phyloP scores from a whole-genome alignment of 2,888 invertebrate genomes.

The Maniola hyperantus region DNA sequence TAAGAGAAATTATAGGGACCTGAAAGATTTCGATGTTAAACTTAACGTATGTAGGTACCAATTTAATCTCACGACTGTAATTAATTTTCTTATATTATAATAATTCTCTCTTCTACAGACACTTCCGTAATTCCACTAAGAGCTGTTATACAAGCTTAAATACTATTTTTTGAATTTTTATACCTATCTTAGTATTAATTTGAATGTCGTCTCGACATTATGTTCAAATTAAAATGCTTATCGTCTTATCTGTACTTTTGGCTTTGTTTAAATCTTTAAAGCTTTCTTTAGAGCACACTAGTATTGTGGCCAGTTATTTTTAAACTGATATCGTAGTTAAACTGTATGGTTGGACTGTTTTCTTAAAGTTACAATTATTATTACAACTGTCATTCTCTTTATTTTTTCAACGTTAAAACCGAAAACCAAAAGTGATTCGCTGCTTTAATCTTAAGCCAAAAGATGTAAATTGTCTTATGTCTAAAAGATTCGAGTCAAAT shows the following conservation, averaged over 20 bases:
- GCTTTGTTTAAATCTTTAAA: conserved; percentile 56
- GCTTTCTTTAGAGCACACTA: conserved; percentile 65
- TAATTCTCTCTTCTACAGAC: conserved; percentile 47
- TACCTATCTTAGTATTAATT: conserved; percentile 67
- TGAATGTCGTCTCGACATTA: conserved; percentile 60
- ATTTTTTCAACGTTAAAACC: conserved; percentile 30
- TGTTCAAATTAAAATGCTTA: conserved; percentile 32
- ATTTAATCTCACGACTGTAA: conserved; percentile 77
- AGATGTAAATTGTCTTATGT: conserved; percentile 29
- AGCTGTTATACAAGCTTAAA: conserved; percentile 58
- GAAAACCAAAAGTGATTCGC: conserved; percentile 38
- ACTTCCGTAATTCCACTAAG: conserved; percentile 64
- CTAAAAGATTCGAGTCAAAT: conserved; percentile 42
- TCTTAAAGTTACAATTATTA: conserved; percentile 34
- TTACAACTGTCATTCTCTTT: conserved; percentile 30
- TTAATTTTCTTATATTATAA: conserved; percentile 55
- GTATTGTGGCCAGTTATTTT: conserved; percentile 79
- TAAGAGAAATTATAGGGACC: conserved; percentile 82
- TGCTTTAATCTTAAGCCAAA: conserved; percentile 40
- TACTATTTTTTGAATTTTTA: conserved; percentile 64
- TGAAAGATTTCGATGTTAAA: conserved; percentile 78
- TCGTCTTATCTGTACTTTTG: conserved; percentile 37
- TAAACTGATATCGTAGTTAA: conserved; percentile 69
- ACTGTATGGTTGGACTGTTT: conserved; percentile 47
- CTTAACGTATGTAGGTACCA: conserved; percentile 77